A percentile compares a stretch with the other conserved stretches of the same genome.
Evolutionary conservation across 2,888 invertebrate species (phyloP).

Genomic region (Dichetophora obliterata): DNA sequence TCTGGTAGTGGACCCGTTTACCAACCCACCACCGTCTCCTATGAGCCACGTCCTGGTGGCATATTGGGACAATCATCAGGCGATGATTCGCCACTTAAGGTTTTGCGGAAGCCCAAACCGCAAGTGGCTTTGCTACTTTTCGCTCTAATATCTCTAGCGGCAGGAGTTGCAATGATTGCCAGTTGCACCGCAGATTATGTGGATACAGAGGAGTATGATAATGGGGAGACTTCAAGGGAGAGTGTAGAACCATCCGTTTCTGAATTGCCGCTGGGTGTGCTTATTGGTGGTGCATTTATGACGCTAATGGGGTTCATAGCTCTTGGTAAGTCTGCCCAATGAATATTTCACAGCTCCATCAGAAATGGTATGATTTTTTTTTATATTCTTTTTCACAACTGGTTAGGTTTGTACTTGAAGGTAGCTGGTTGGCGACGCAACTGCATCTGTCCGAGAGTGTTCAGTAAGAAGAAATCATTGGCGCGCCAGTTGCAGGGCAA

Average conservation of each 20-base stretch:
- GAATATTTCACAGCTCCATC: not conserved
- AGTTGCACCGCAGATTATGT: constrained; percentile 76
- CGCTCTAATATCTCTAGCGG: constrained; percentile 61
- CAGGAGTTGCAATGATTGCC: constrained; percentile 74
- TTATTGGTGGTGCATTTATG: constrained; percentile 76
- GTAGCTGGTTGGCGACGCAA: constrained; percentile 64
- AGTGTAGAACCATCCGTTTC: constrained; percentile 42
- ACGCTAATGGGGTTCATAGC: constrained; percentile 75
- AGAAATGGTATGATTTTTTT: not conserved
- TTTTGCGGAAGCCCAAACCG: constrained; percentile 59
- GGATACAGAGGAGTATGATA: constrained; percentile 65
- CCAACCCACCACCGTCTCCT: constrained; percentile 84
- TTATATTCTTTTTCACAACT: constrained; percentile 28
- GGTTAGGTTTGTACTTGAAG: constrained; percentile 64
- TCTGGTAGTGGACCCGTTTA: constrained; percentile 74
- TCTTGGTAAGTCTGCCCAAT: constrained; percentile 70
- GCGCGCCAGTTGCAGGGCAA: constrained; percentile 67
- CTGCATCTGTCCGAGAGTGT: constrained; percentile 60
- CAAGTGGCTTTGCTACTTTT: constrained; percentile 59
- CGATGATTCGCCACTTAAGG: constrained; percentile 57
- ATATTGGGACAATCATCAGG: constrained; percentile 50
- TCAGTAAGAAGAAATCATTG: constrained; percentile 62
- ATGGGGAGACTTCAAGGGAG: not conserved
- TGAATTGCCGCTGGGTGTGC: constrained; percentile 71
- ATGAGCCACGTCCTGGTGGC: constrained; percentile 73